A percentile compares a stretch with the other conserved stretches of the same genome.
Conservation (phyloP, 2,113 vertebrate genomes). For the Corvus cornix region DNA sequence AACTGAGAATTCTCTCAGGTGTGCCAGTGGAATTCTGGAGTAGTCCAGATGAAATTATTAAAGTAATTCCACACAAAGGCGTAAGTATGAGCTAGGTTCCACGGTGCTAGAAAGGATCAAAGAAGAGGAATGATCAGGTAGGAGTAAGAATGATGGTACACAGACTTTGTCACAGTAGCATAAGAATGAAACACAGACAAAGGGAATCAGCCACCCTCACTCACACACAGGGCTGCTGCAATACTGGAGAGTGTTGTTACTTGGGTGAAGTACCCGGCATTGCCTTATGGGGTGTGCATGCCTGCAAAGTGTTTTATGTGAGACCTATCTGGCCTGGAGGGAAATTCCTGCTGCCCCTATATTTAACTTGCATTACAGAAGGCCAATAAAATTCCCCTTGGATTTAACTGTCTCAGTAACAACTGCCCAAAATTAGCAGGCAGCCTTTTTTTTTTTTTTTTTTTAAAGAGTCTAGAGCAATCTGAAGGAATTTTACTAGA, state of each 20-base stretch:
- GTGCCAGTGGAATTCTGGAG: not conserved
- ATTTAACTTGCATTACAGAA: slow-evolving; percentile 51
- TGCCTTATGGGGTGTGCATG: slow-evolving; percentile 28
- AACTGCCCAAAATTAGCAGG: not conserved
- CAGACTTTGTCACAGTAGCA: not conserved
- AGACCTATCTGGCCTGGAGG: slow-evolving; percentile 45
- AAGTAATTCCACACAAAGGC: not conserved
- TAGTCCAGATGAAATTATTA: not conserved
- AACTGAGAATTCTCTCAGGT: not conserved
- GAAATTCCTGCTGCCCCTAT: slow-evolving; percentile 62
- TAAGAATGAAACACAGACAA: not conserved
- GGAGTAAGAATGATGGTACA: not conserved
- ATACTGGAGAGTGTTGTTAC: not conserved
- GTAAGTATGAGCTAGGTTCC: not conserved
- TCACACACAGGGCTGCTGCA: not conserved
- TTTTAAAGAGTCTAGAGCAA: not conserved
- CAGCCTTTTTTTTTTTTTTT: not conserved
- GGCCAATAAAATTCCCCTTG: slow-evolving; percentile 12
- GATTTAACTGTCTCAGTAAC: slow-evolving; percentile 42
- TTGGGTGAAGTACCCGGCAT: not conserved
- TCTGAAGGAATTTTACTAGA: not conserved
- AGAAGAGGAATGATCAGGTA: not conserved
- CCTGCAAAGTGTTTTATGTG: slow-evolving; percentile 52
- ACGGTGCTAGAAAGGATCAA: not conserved
- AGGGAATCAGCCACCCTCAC: not conserved